Base-by-base conservation (phyloP, 2,888 invertebrate genomes). In the Orthonevra nobilis region DNA sequence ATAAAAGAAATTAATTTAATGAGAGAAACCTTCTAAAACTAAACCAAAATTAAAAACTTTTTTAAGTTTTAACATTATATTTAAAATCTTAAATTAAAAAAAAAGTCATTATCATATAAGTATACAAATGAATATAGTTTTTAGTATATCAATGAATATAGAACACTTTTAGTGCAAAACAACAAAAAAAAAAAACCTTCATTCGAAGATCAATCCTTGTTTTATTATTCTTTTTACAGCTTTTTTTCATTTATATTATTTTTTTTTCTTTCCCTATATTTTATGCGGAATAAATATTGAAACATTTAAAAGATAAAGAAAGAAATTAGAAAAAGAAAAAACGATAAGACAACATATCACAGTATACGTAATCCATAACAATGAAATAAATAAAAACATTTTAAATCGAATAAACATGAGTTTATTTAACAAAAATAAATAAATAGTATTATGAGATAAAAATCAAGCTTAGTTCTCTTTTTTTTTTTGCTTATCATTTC, bases 291-390 rank as follows among this genome's bases (percentile, higher is more conserved):
- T n/a, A 1, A 9, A 20, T 9, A 19, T 12, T 14, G 1, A n/a
- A 9, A 17, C 2, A 7, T 9, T 4, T 34, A n/a, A n/a, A n/a
- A n/a, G n/a, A 23, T 30, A 61, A 38, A 5, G 15, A 56, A 52
- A 30, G 19, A 54, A 58, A 42, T 10, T 12, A 44, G 44, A 63
- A 58, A 7, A 72, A 46, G 9, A 20, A 30, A 56, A 74, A 54
- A 64, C 52, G 63, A 75, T 81, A 75, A 81, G 69, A 70, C 73
- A 77, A 82, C 82, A 82, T 82, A 82, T 82, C 82, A 82, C 77
- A 72, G 81, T 82, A 82, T 81, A 82, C 82, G 82, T 82, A 82
- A 82, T 73, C 54, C 64, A 40, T 30, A 64, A 17, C 26, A 50
- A 38, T 5, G n/a, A 17, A 48, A 63, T 15, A 23, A 26, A 23